Base-by-base conservation (phyloP, 53 echinoderm and acorn worm genomes). In the Actinopyga echinites region DNA sequence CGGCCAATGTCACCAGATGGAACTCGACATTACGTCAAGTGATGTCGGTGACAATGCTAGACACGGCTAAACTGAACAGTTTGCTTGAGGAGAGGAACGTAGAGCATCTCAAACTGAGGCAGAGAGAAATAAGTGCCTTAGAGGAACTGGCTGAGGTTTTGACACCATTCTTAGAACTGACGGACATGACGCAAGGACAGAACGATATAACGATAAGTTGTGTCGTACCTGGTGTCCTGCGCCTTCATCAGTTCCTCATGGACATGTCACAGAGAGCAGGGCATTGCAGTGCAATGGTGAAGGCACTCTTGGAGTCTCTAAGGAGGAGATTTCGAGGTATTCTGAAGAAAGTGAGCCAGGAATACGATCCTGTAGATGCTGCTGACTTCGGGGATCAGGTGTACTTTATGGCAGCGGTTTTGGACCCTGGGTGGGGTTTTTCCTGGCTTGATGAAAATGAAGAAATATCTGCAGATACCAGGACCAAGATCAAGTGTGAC, bases 11-110 rank as follows among this genome's bases (percentile, higher is more conserved):
- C 12, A 85, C 85, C 6, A 52, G 85, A 19, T 85, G 85, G 85
- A 85, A 85, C 75, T 85, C 75, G 12, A 73, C 74, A 10, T 73
- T 68, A 53, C 74, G 73, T 59, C 85, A 74, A 56, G 56, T 85
- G 54, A 49, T 30, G 85, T 31, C 74, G 8, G 57, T 83, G 35
- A n/a, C 80, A 8, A 31, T 9, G n/a, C 54, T 85, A 17, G 78
- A 85, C 59, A 59, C 26, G 6, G 10, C 59, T 12, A 59, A 59
- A 11, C 59, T 5, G 22, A 59, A 59, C 59, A 59, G 59, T 59
- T 11, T 59, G 59, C 15, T 59, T 4, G 59, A 59, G 10, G 59
- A 59, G 26, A n/a, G 59, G 40, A 8, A 66, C 32, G 6, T 29
- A 20, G 30, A 66, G 25, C 29, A 66, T 66, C 59, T 59, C 22